These are phyloP conservation scores for Oncopodura yosiiana DNA, from an alignment of 1,140 invertebrate species.

Conservation along the genomic window DNA sequence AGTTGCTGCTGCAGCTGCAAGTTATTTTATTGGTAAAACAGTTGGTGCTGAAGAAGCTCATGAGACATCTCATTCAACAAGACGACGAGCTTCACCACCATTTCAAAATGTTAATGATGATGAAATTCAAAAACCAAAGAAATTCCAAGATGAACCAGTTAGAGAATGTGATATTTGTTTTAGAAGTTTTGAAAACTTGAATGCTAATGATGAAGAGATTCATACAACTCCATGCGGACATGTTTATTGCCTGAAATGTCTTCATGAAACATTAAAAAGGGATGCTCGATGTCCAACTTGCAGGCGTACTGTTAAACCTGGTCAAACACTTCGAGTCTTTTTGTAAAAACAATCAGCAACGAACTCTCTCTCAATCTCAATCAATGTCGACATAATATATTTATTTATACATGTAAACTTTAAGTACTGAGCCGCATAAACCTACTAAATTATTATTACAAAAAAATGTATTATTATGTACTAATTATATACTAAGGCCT, in stretches of 20 bases:
- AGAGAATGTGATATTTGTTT: conserved; percentile 20
- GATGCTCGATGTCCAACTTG: conserved; percentile 7
- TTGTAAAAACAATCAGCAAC: too few species aligned
- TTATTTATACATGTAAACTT: too few species aligned
- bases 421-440: too few species aligned
- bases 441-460: too few species aligned
- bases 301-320: not conserved
- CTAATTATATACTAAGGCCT: too few species aligned
- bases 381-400: too few species aligned
- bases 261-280: not conserved
- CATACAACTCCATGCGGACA: conserved; percentile 23
- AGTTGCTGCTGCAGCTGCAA: conserved; percentile 2
- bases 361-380: too few species aligned
- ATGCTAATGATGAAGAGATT: conserved; percentile 8
- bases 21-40: conserved; percentile 9
- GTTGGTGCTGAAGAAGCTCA: not conserved
- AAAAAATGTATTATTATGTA: too few species aligned
- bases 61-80: not conserved
- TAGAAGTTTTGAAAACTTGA: conserved; percentile 13
- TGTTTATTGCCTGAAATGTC: conserved; percentile 11
- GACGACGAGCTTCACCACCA: not conserved
- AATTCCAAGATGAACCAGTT: conserved; percentile 1
- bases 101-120: not conserved
- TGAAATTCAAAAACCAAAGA: not conserved
- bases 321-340: conserved; percentile 15